phyloP scores from a whole-genome alignment of 2,888 invertebrate genomes.

The Melanchra persicariae region DNA sequence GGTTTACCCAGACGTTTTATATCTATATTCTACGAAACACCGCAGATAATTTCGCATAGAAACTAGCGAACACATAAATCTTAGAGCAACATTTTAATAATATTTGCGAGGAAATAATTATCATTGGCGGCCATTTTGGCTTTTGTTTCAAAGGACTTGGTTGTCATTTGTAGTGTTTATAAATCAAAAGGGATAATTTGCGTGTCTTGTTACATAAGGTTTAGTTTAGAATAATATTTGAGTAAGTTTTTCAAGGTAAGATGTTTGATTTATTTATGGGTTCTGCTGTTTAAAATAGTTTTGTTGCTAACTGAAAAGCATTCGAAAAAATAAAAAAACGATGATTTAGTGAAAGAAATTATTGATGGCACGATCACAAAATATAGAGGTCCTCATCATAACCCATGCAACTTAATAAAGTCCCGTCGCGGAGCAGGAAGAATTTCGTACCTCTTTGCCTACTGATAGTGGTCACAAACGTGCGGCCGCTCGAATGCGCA shows the following conservation, averaged over 20 bases:
- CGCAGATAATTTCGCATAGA: conserved; percentile 8
- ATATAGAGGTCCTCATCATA: no score
- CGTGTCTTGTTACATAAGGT: conserved; percentile 7
- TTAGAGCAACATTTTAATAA: conserved; percentile 25
- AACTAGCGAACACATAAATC: conserved; percentile 27
- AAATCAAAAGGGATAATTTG: conserved; percentile 28
- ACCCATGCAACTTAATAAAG: no score
- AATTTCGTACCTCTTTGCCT: no score
- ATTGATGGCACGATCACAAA: background rate
- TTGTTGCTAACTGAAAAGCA: background rate
- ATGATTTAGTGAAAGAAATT: background rate
- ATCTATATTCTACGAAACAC: conserved; percentile 35
- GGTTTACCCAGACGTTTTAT: conserved; percentile 36
- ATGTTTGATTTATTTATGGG: background rate
- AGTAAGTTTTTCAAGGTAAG: background rate
- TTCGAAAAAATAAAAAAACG: no score
- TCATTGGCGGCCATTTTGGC: conserved; percentile 1
- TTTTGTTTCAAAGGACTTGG: conserved; percentile 10
- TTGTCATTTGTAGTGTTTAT: conserved; percentile 13
- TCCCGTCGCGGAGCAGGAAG: no score
- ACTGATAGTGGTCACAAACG: no score
- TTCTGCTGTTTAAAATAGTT: background rate
- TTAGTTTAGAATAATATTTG: background rate
- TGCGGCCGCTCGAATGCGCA: no score
- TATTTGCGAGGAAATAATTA: conserved; percentile 29